Evolutionary conservation across 2,113 vertebrate species (phyloP).

Genomic region (Clarias gariepinus): DNA sequence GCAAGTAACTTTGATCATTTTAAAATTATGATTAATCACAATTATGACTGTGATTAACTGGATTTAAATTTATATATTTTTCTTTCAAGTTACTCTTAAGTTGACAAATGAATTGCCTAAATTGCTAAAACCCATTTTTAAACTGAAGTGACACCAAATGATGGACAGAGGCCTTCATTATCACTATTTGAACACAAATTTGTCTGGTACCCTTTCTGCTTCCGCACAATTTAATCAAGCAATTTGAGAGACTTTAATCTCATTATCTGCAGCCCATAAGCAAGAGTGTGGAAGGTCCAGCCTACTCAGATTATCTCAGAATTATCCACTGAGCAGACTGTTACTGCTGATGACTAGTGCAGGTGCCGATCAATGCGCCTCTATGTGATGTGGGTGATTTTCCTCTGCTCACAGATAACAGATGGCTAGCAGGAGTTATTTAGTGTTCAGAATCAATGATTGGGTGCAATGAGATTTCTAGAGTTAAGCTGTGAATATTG

Average conservation of each 20-base stretch:
- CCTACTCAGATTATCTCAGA: constrained; percentile 67
- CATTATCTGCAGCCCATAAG: constrained; percentile 61
- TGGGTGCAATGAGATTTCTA: constrained; percentile 1
- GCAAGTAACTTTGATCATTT: too few relatives aligned
- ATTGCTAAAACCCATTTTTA: not conserved
- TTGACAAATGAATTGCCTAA: not conserved
- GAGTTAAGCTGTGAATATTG: not conserved
- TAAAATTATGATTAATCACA: too few relatives aligned
- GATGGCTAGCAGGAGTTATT: constrained; percentile 14
- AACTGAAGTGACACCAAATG: not conserved
- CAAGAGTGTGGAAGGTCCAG: constrained; percentile 58
- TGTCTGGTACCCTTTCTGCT: not conserved
- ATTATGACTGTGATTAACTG: too few relatives aligned
- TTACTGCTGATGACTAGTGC: constrained; percentile 68
- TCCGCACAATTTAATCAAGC: constrained; percentile 28
- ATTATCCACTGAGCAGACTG: constrained; percentile 71
- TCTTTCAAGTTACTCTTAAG: not conserved
- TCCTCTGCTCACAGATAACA: constrained; percentile 1
- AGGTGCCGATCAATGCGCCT: constrained; percentile 69
- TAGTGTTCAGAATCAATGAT: not conserved
- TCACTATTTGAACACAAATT: not conserved
- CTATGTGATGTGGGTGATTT: constrained; percentile 49
- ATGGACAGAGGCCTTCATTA: not conserved
- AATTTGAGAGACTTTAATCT: constrained; percentile 59
- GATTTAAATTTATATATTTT: too few relatives aligned